These are phyloP conservation scores for Pipa parva DNA, from an alignment of 2,113 vertebrate species.

Conservation along the genomic window DNA sequence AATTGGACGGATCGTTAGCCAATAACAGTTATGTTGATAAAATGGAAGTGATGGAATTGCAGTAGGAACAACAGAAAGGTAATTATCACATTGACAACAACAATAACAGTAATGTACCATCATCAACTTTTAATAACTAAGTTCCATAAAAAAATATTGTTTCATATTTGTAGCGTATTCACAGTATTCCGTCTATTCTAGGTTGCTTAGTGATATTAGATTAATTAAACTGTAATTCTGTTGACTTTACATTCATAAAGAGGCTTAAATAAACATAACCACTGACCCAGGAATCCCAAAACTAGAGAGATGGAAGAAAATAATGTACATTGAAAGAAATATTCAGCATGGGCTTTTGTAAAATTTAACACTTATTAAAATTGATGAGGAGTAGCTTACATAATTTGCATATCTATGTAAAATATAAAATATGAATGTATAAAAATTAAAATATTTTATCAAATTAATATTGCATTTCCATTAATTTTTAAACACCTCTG, in stretches of 20 bases:
- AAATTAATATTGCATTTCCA: constrained; percentile 40
- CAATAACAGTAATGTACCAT: too few species aligned
- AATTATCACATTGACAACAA: too few species aligned
- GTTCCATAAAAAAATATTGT: too few species aligned
- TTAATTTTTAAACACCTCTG: constrained; percentile 33
- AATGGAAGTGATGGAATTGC: too few species aligned
- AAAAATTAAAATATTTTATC: constrained; percentile 43
- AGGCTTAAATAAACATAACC: constrained; percentile 21
- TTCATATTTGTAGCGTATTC: too few species aligned
- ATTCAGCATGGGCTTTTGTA: constrained; percentile 17
- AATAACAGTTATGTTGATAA: too few species aligned
- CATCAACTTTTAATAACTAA: too few species aligned
- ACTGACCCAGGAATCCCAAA: constrained; percentile 33
- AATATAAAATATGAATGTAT: constrained; percentile 37
- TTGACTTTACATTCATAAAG: constrained; percentile 21
- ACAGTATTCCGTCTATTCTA: too few species aligned
- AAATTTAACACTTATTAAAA: constrained; percentile 33
- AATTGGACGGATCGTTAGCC: too few species aligned
- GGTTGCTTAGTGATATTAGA: constrained; percentile 6
- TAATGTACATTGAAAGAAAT: constrained; percentile 24
- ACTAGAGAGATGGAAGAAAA: background rate
- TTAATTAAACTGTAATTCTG: constrained; percentile 17
- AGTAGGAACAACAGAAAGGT: too few species aligned
- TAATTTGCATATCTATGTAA: constrained; percentile 37
- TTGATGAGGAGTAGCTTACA: constrained; percentile 6